These are phyloP conservation scores for Muntiacus reevesi DNA, from an alignment of 2,113 vertebrate genomes.

Conservation along the genomic window DNA sequence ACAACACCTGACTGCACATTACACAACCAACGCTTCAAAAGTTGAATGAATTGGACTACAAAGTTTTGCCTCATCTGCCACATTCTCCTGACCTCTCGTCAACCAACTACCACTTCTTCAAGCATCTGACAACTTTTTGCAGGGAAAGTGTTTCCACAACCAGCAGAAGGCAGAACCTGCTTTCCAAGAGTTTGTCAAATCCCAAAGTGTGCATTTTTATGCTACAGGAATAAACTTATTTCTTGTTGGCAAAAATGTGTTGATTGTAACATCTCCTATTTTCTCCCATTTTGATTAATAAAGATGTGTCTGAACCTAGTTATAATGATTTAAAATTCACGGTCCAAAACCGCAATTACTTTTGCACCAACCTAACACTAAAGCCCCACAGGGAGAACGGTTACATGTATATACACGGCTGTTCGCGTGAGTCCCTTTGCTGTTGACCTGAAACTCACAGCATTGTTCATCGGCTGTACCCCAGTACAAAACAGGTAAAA, in stretches of 20 bases:
- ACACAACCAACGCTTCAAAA: neutral
- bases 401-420: neutral
- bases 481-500: neutral
- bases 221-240: neutral
- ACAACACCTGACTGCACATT: neutral
- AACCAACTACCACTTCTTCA: neutral
- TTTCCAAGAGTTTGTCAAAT: neutral
- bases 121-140: neutral
- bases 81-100: neutral
- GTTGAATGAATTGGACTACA: neutral
- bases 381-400: neutral
- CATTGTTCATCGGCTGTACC: neutral
- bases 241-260: neutral
- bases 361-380: neutral
- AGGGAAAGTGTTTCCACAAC: neutral
- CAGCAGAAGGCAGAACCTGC: neutral
- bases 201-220: neutral
- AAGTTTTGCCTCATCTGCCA: neutral
- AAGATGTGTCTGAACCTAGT: neutral
- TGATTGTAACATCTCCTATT: neutral
- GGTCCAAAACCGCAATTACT: neutral
- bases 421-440: neutral
- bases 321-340: neutral
- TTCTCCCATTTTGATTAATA: neutral
- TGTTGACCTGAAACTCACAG: neutral